Percentiles rank a stretch among this genome's conserved stretches.
Conservation (phyloP, 1,140 invertebrate genomes). For the Scaptomyza graminum region DNA sequence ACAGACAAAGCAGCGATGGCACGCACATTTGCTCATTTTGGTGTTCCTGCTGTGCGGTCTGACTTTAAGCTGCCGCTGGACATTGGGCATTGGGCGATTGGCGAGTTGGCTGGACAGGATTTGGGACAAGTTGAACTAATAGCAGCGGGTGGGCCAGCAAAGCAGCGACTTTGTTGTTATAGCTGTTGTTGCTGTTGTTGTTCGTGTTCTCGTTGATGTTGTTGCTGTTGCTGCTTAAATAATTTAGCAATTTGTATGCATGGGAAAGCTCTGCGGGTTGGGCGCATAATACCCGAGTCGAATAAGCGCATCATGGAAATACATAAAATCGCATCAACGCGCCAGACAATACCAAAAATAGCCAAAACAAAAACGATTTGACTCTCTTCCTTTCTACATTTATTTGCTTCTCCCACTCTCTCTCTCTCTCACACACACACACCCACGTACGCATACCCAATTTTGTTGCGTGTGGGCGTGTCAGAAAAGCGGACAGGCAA, state of each 20-base stretch:
- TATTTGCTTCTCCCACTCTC: background rate
- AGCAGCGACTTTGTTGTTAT: background rate
- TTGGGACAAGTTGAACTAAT: conserved; percentile 66
- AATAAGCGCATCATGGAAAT: conserved; percentile 79
- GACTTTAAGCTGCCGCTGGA: conserved; percentile 54
- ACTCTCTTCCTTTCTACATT: background rate
- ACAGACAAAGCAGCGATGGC: conserved; percentile 11
- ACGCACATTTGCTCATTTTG: conserved; percentile 29
- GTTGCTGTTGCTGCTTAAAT: conserved; percentile 61
- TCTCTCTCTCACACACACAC: too few relatives aligned
- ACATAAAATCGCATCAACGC: conserved; percentile 78
- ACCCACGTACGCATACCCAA: background rate
- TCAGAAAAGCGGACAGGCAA: conserved; percentile 24
- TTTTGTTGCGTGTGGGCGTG: background rate
- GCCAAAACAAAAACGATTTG: conserved; percentile 1
- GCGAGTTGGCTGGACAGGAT: conserved; percentile 57
- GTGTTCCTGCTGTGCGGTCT: conserved; percentile 40
- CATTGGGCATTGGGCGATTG: conserved; percentile 8
- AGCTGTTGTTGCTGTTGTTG: conserved; percentile 29
- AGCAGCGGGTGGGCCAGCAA: conserved; percentile 51
- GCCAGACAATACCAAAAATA: conserved; percentile 36
- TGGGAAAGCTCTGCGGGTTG: conserved; percentile 72
- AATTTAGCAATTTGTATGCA: conserved; percentile 82
- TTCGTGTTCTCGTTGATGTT: background rate
- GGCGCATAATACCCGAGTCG: conserved; percentile 73